These are phyloP conservation scores for Ataeniobius toweri DNA, from an alignment of 2,797 vertebrate genomes.

Conservation along the genomic window DNA sequence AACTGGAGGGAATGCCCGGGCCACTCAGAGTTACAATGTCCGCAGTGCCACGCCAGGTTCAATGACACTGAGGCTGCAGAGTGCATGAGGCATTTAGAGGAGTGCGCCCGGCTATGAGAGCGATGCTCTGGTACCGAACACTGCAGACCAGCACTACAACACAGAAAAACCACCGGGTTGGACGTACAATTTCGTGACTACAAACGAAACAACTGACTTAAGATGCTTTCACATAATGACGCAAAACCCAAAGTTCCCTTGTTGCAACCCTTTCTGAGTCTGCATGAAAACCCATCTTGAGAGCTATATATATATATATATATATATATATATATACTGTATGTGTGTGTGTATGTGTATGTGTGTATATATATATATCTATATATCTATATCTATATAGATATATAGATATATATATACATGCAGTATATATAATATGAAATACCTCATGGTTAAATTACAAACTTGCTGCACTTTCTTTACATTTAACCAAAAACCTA, in stretches of 20 bases:
- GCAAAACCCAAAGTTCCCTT: slow-evolving; percentile 39
- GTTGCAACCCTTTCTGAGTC: slow-evolving; percentile 14
- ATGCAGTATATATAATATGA: slow-evolving; percentile 43
- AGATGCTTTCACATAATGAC: slow-evolving; percentile 29
- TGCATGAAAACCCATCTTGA: slow-evolving; percentile 9
- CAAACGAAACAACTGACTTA: slow-evolving; percentile 46
- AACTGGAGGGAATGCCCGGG: slow-evolving; percentile 54
- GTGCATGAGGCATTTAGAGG: slow-evolving; percentile 88
- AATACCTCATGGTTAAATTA: slow-evolving; percentile 79
- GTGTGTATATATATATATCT: too few relatives aligned
- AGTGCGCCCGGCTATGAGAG: slow-evolving; percentile 82
- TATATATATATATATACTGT: too few relatives aligned
- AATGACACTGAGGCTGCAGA: slow-evolving; percentile 81
- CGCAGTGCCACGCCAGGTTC: slow-evolving; percentile 84
- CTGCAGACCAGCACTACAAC: slow-evolving; percentile 75
- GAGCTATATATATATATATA: neutral
- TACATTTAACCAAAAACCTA: slow-evolving; percentile 57
- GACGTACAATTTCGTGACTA: slow-evolving; percentile 48
- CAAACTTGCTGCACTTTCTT: slow-evolving; percentile 79
- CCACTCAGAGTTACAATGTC: slow-evolving; percentile 87
- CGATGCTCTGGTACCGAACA: slow-evolving; percentile 48
- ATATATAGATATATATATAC: too few relatives aligned
- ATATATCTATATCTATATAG: neutral
- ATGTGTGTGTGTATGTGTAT: too few relatives aligned
- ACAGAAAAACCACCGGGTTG: slow-evolving; percentile 42